These are phyloP conservation scores for Euphysa ruthae DNA, from an alignment of 30 jellyfish, hydroid and myxozoan genomes.

Conservation along the genomic window DNA sequence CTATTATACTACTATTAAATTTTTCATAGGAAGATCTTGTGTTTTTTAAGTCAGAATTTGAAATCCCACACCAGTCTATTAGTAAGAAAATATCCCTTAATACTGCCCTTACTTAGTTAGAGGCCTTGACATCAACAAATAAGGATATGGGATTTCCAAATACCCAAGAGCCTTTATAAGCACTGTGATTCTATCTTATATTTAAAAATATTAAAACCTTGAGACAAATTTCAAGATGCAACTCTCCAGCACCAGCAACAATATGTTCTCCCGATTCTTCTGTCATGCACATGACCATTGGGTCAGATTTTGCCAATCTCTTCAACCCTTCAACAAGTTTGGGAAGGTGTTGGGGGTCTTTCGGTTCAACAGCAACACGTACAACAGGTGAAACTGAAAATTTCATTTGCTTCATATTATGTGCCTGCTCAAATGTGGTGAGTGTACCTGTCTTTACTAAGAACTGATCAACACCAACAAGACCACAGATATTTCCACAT, in stretches of 20 bases:
- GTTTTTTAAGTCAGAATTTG: no score
- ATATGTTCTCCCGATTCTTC: slow-evolving; percentile 99
- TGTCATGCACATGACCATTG: slow-evolving; percentile 95
- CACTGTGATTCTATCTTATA: no score
- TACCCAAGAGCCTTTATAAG: no score
- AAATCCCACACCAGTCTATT: no score
- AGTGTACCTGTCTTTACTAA: slow-evolving; percentile 95
- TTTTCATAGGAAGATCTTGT: no score
- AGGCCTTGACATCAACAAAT: no score
- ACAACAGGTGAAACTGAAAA: slow-evolving; percentile 99
- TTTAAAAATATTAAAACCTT: no score
- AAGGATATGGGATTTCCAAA: no score
- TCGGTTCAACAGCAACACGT: slow-evolving; percentile 99
- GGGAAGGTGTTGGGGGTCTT: slow-evolving; percentile 95
- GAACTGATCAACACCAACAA: slow-evolving; percentile 98
- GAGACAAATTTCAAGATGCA: slow-evolving; percentile 96
- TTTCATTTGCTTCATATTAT: slow-evolving; percentile 85
- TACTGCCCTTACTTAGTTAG: no score
- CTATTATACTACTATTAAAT: no score
- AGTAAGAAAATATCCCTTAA: no score
- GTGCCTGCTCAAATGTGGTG: slow-evolving; percentile 89
- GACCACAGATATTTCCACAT: slow-evolving; percentile 98
- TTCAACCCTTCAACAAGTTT: slow-evolving; percentile 97
- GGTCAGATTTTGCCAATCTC: slow-evolving; percentile 97
- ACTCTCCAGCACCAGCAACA: slow-evolving; percentile 99